Base-by-base conservation (phyloP, 2,797 vertebrate genomes). In the Sebastes oblongus region DNA sequence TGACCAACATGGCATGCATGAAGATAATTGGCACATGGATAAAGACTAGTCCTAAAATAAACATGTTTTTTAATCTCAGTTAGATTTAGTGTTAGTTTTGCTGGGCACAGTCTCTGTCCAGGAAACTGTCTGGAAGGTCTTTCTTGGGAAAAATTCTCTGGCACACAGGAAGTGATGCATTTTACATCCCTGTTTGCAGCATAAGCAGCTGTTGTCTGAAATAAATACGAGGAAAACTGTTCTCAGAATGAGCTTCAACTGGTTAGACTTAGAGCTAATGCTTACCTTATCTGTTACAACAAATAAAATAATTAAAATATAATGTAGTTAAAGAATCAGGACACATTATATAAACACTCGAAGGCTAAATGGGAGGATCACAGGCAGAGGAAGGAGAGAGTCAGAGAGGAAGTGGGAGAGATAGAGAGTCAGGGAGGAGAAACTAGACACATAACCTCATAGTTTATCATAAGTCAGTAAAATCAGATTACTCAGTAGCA, bases 141-240 rank as follows among this genome's bases (percentile, higher is more conserved):
- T 78, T 83, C 55, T 60, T 8, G 12, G 32, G 60, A 69, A 78
- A 71, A 77, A 73, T 32, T 12, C 50, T 54, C 29, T 65, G 34
- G 7, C 68, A 75, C 55, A 78, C 70, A 80, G 84, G 84, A 87
- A 86, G 70, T 78, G 79, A 83, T 84, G 80, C 32, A 61, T 73
- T 78, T 78, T 59, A 20, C 22, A 50, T 70, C 74, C 81, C 32
- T 76, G 30, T 56, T 62, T 46, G 8, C 3, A 42, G 60, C 50
- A 52, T 59, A 25, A 42, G 56, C 52, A 77, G 52, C 77, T 74
- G 60, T 72, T 82, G 29, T 76, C 58, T 70, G 69, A 32, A 72
- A 42, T 72, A 55, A 66, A 82, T 32, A 72, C 16, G 20, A 58
- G 32, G 58, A 58, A 36, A 81, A 60, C 4, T 36, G 22, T 13